Evolutionary conservation across 2,888 invertebrate genomes (phyloP), one percentile per base, ranked within the genome.

Genomic region (Pantelozetes paolii): DNA sequence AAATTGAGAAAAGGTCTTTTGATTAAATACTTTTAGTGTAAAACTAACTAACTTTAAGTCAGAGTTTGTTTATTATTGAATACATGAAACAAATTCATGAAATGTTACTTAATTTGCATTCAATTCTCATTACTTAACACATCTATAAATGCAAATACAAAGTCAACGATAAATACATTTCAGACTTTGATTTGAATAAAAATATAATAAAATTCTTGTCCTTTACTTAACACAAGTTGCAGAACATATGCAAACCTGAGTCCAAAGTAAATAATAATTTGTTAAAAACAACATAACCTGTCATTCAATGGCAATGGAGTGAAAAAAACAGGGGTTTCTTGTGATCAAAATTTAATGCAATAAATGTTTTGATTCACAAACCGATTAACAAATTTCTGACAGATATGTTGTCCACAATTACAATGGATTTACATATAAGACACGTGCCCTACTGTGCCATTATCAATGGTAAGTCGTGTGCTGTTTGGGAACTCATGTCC

Each of bases 361-460:
- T 20, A 59, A 59, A 9, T 59, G 28, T 59, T 62, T 62, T 26
- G 30, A 2, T 62, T 32, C 2, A 54, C 23, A 23, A 26, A 54
- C 26, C 54, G 54, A 54, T 54, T 54, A 54, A 8, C 23, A 11
- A 26, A 26, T 26, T 45, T 50, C 9, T 54, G 26, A 26, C 15
- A 54, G 2, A 9, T 26, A 9, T 54, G 26, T 26, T 11, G 26
- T 11, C 9, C 59, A 32, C 15, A 30, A 32, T 3, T 9, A 62
- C 59, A 62, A 62, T 62, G 59, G 59, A 13, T 62, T 57, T 62
- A 62, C 59, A 62, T 62, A 62, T 62, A 18, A 32, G 59, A 32
- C 59, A 62, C 59, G 59, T 62, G 59, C 9, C 59, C 26, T 62
- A 32, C 28, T 15, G 8, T 11, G n/a, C 6, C 59, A n/a, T 62